A percentile compares a stretch with the other conserved stretches of the same genome.
Evolutionary conservation across 2,888 invertebrate species (phyloP).

Genomic region (Balanococcus diminutus): DNA sequence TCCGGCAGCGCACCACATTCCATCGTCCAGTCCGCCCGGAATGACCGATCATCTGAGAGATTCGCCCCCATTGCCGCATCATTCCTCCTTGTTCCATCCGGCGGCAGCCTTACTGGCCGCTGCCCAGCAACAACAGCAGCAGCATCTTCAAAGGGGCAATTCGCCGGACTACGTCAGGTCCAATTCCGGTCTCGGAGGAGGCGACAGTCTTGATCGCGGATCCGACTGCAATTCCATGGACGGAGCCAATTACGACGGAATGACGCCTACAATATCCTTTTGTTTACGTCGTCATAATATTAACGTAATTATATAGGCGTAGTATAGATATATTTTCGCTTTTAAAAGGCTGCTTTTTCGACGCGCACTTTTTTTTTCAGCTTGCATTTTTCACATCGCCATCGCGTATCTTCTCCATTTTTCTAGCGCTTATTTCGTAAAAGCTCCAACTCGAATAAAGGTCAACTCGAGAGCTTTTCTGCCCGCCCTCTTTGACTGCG

Average conservation of each 20-base stretch:
- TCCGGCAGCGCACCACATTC: constrained; percentile 79
- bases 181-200: constrained; percentile 62
- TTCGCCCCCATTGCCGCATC: constrained; percentile 80
- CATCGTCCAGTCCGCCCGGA: constrained; percentile 75
- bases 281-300: constrained; percentile 59
- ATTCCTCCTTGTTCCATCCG: constrained; percentile 83
- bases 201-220: constrained; percentile 80
- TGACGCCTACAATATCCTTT: constrained; percentile 97
- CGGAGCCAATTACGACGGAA: constrained; percentile 73
- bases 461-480: not conserved
- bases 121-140: constrained; percentile 65
- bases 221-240: constrained; percentile 92
- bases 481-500: not conserved
- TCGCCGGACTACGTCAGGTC: constrained; percentile 78
- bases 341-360: not conserved
- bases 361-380: not conserved
- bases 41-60: constrained; percentile 75
- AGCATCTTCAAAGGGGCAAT: constrained; percentile 61
- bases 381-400: not conserved
- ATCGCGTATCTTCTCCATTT: not conserved
- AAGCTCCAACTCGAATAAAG: not conserved
- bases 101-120: constrained; percentile 83
- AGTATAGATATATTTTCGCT: not conserved
- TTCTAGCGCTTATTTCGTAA: not conserved
- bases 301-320: not conserved